phyloP scores from a whole-genome alignment of 2,888 invertebrate species.

The Xestobium rufovillosum region DNA sequence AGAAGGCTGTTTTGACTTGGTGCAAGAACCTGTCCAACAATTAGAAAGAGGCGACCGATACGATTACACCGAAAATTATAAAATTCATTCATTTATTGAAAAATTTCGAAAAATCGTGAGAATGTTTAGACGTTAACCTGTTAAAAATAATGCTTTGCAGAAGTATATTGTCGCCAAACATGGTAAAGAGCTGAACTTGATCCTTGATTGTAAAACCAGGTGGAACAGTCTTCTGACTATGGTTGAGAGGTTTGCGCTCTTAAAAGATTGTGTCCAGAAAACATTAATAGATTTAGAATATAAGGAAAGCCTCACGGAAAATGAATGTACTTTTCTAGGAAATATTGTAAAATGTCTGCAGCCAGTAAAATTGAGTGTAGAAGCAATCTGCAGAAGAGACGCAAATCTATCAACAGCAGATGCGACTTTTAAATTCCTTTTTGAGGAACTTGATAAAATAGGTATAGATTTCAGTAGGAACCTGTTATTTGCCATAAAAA shows the following conservation, averaged over 20 bases:
- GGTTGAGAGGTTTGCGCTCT: constrained; percentile 13
- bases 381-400: no score
- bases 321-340: no score
- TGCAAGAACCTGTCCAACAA: no score
- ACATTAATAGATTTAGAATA: constrained; percentile 13
- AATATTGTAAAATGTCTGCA: no score
- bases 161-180: constrained; percentile 12
- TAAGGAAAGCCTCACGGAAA: no score
- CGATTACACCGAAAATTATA: no score
- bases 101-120: constrained; percentile 16
- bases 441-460: constrained; percentile 17
- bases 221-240: constrained; percentile 18
- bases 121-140: constrained; percentile 14
- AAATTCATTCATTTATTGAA: no score
- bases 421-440: constrained; percentile 18
- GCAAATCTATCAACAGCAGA: constrained; percentile 17
- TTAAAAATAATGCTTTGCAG: constrained; percentile 14
- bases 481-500: no score
- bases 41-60: not conserved
- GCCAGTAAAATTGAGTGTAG: no score
- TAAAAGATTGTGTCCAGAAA: constrained; percentile 15
- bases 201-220: constrained; percentile 18
- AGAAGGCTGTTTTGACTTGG: constrained; percentile 6
- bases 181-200: constrained; percentile 12
- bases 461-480: no score